These are phyloP conservation scores for Serilophus lunatus DNA, from an alignment of 2,113 vertebrate species.

Conservation along the genomic window DNA sequence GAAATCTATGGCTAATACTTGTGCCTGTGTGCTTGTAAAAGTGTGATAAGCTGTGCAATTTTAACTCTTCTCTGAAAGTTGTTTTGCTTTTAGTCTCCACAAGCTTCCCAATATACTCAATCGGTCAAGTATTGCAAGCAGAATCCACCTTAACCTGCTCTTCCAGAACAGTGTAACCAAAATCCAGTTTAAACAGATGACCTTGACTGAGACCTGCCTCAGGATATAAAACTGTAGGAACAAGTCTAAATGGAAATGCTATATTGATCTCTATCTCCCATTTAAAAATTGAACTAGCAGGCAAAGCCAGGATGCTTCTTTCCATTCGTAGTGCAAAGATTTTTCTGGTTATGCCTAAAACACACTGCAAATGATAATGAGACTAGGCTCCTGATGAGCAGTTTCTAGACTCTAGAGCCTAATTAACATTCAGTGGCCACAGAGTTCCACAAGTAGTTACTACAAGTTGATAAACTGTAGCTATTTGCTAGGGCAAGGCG, in stretches of 20 bases:
- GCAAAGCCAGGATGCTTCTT: background rate
- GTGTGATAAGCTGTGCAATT: background rate
- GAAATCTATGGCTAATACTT: background rate
- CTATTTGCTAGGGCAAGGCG: background rate
- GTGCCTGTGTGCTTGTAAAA: background rate
- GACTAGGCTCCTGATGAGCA: background rate
- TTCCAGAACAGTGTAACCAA: background rate
- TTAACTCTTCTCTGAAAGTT: background rate
- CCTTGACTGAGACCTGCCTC: background rate
- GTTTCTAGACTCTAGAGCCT: background rate
- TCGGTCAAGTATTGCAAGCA: background rate
- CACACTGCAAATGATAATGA: background rate
- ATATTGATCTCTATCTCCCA: background rate
- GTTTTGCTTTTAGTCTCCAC: background rate
- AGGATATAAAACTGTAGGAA: conserved; percentile 17
- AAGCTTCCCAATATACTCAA: background rate
- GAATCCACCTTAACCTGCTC: background rate
- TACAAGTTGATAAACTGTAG: background rate
- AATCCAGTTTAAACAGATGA: background rate
- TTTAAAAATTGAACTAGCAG: background rate
- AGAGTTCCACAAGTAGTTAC: background rate
- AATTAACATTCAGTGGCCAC: background rate
- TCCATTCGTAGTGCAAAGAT: background rate
- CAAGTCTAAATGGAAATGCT: conserved; percentile 16
- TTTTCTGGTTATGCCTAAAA: background rate